Evolutionary conservation across 1,140 invertebrate species (phyloP).

Genomic region (Drosophila pseudoobscura): DNA sequence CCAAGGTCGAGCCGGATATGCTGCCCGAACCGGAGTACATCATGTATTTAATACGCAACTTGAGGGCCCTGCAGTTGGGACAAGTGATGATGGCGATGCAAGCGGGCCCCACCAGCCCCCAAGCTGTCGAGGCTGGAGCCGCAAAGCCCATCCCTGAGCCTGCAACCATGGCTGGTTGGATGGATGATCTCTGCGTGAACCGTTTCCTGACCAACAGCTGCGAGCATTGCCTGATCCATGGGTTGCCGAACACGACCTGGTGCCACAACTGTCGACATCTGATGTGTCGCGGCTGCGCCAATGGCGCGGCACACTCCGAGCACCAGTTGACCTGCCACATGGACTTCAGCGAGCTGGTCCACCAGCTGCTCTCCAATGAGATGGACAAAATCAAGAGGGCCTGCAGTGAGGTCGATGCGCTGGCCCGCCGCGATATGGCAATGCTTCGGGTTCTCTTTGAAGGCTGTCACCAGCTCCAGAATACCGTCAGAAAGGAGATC

Average conservation of each 20-base stretch:
- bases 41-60: conserved; percentile 83
- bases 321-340: conserved; percentile 88
- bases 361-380: conserved; percentile 86
- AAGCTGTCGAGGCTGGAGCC: neutral
- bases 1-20: conserved; percentile 84
- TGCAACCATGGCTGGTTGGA: conserved; percentile 16
- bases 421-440: conserved; percentile 88
- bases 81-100: conserved; percentile 17
- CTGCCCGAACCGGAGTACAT: conserved; percentile 88
- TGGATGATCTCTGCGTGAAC: conserved; percentile 25
- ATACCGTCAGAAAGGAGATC: conserved; percentile 83
- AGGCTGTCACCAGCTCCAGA: conserved; percentile 83
- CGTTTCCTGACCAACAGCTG: conserved; percentile 22
- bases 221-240: conserved; percentile 89
- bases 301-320: conserved; percentile 86
- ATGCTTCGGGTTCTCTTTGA: conserved; percentile 87
- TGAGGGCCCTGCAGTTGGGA: conserved; percentile 38
- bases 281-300: conserved; percentile 88
- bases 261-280: conserved; percentile 87
- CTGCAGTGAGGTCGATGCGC: conserved; percentile 86
- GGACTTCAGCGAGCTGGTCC: conserved; percentile 88
- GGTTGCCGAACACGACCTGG: conserved; percentile 89
- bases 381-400: conserved; percentile 84
- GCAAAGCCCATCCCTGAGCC: conserved; percentile 3
- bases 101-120: conserved; percentile 3